A percentile compares a stretch with the other conserved stretches of the same genome.
phyloP scores from a whole-genome alignment of 2,888 invertebrate genomes.

The Panopea generosa region DNA sequence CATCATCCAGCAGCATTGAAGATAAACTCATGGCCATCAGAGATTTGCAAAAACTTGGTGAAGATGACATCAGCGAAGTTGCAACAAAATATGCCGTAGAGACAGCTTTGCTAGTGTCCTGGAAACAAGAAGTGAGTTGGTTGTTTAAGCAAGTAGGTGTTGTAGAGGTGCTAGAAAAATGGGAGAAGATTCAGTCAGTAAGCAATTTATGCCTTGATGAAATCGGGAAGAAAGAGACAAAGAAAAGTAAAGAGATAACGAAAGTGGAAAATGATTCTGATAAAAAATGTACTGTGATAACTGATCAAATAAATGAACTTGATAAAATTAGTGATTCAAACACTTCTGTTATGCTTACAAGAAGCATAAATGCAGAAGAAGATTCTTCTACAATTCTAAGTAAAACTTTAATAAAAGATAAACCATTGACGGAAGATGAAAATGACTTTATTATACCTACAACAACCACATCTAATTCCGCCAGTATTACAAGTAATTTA shows the following conservation, averaged over 20 bases:
- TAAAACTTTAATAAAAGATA: too few relatives aligned
- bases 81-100: conserved; percentile 16
- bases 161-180: conserved; percentile 42
- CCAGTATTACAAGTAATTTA: too few relatives aligned
- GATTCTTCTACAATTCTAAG: too few relatives aligned
- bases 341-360: too few relatives aligned
- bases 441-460: too few relatives aligned
- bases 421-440: too few relatives aligned
- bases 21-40: conserved; percentile 39
- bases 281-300: too few relatives aligned
- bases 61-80: conserved; percentile 8
- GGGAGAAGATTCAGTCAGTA: conserved; percentile 46
- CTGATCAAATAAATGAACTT: too few relatives aligned
- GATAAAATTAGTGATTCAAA: too few relatives aligned
- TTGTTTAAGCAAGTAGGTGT: conserved; percentile 46
- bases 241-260: conserved; percentile 3
- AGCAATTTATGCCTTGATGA: conserved; percentile 7
- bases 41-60: conserved; percentile 7
- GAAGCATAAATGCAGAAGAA: too few relatives aligned
- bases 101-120: conserved; percentile 10
- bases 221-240: not conserved
- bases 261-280: not conserved
- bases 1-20: conserved; percentile 41
- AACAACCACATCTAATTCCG: too few relatives aligned
- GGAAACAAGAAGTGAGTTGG: conserved; percentile 52